Conservation (phyloP, 2,888 invertebrate species). For the Rhingia campestris region DNA sequence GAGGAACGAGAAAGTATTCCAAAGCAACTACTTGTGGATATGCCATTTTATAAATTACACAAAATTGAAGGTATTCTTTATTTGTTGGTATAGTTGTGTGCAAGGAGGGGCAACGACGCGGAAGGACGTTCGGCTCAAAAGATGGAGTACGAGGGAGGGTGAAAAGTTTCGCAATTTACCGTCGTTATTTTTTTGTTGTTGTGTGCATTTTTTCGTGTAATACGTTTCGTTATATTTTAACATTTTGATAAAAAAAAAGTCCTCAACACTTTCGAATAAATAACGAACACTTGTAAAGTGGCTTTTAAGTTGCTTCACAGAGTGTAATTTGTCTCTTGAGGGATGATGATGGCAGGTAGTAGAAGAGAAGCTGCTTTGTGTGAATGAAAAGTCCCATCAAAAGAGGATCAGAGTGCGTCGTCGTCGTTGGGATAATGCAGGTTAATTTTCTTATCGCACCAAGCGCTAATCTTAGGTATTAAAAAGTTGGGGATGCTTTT, state of each 20-base stretch:
- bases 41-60: constrained; percentile 75
- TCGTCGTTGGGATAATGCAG: constrained; percentile 36
- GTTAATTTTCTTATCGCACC: constrained; percentile 62
- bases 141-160: constrained; percentile 29
- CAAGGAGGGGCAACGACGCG: not conserved
- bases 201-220: constrained; percentile 62
- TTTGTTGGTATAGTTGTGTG: constrained; percentile 57
- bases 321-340: constrained; percentile 62
- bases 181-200: constrained; percentile 47
- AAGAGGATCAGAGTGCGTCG: constrained; percentile 52
- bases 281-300: constrained; percentile 68
- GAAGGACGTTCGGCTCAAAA: not conserved
- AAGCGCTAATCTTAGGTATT: constrained; percentile 52
- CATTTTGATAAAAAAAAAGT: constrained; percentile 64
- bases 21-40: constrained; percentile 74
- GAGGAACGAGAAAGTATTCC: constrained; percentile 27
- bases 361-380: constrained; percentile 8
- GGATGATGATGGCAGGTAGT: constrained; percentile 15
- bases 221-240: constrained; percentile 52
- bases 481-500: constrained; percentile 30
- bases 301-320: constrained; percentile 65
- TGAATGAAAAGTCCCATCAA: constrained; percentile 39
- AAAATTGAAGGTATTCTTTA: constrained; percentile 73
- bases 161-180: constrained; percentile 69
- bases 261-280: constrained; percentile 70